Conservation (phyloP, 2,888 invertebrate species). For the Metopia argyrocephala region DNA sequence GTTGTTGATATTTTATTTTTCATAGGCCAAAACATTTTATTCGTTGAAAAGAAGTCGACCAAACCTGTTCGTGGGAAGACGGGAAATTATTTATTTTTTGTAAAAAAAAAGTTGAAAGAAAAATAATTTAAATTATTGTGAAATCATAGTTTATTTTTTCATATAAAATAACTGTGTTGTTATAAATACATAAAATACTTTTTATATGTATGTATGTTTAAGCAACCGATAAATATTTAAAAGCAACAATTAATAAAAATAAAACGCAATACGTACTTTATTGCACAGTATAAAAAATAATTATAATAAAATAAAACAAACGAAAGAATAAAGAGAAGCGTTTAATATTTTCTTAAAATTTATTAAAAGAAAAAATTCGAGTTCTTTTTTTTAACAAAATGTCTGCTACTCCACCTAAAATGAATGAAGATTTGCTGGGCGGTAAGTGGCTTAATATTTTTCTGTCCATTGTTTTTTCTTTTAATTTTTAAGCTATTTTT, state of each 20-base stretch:
- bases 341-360: constrained; percentile 3
- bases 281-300: constrained; percentile 4
- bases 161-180: background rate
- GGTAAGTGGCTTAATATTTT: constrained; percentile 73
- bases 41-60: constrained; percentile 44
- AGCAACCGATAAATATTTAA: background rate
- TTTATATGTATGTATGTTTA: background rate
- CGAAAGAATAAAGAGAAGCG: constrained; percentile 1
- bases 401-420: constrained; percentile 78
- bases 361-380: constrained; percentile 31
- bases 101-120: background rate
- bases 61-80: constrained; percentile 37
- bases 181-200: constrained; percentile 6
- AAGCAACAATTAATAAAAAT: background rate
- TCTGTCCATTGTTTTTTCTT: constrained; percentile 36
- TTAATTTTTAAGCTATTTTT: constrained; percentile 25
- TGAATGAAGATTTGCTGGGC: constrained; percentile 77
- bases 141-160: background rate
- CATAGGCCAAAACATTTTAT: constrained; percentile 28
- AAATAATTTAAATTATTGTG: constrained; percentile 37
- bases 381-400: constrained; percentile 69
- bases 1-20: constrained; percentile 32
- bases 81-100: background rate
- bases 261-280: constrained; percentile 47
- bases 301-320: background rate